Base-by-base conservation (phyloP, 2,888 invertebrate genomes). In the Nipponacmea schrenckii region DNA sequence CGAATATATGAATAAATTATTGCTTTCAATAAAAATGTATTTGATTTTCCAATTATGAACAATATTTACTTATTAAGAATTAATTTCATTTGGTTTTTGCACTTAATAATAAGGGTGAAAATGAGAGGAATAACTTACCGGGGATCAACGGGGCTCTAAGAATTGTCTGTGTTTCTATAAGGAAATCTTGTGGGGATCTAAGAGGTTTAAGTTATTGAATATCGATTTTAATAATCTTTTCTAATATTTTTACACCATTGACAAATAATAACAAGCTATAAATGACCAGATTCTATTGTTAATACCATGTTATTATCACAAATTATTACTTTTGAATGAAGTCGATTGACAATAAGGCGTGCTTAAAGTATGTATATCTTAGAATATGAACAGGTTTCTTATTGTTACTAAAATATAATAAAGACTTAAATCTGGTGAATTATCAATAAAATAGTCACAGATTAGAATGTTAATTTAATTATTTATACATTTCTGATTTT, bases 221-320 rank as follows among this genome's bases (percentile, higher is more conserved):
- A 56, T 56, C 56, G 24, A 56, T 24, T 56, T 56, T 56, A 56
- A 56, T 56, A 56, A 56, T 56, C 56, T 24, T 56, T 56, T 56
- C 20, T 56, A 3, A 24, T 56, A 20, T 56, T 56, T 24, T 56
- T 56, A 24, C 56, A 1, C 24, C 24, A 20, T 56, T 56, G 56
- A 56, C 56, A 56, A 56, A 56, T 24, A 56, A 56, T 24, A 56
- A 56, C 56, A 56, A 24, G 56, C 56, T 56, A 56, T 56, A 24
- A 56, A 39, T 39, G 39, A 8, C 56, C 56, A 56, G 56, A 24
- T 12, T 56, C 56, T 14, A 56, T 56, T 56, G 56, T 56, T 24
- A 56, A 14, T 20, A 56, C 20, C 24, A 24, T 56, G 56, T 56
- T 56, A 56, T 56, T 56, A 12, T 56, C 56, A 24, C 56, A 56